Percentiles rank a stretch among this genome's conserved stretches.
Evolutionary conservation across 2,113 vertebrate species (phyloP).

Genomic region (Macaca nemestrina): DNA sequence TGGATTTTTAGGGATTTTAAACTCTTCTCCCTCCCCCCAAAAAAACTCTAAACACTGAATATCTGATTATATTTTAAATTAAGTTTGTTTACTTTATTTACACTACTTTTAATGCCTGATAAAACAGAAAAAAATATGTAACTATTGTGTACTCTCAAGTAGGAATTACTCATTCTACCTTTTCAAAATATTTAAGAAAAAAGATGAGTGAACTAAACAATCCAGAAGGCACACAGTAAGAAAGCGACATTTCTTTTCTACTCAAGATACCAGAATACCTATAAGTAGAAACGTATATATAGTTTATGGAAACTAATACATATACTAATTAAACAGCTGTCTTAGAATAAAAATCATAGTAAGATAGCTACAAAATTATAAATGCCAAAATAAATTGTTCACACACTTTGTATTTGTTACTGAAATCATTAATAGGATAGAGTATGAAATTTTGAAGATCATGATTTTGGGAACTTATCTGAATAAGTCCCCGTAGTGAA

Average conservation of each 20-base stretch:
- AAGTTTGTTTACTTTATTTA: background rate
- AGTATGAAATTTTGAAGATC: background rate
- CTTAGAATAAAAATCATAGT: background rate
- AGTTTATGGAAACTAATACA: slow-evolving; percentile 2
- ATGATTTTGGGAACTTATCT: background rate
- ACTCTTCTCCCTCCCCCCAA: background rate
- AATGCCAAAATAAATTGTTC: background rate
- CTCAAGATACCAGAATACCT: background rate
- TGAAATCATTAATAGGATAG: background rate
- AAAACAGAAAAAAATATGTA: background rate
- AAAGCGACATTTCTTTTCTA: background rate
- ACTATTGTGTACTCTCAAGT: background rate
- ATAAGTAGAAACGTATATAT: background rate
- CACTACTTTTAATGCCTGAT: background rate
- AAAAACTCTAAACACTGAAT: background rate
- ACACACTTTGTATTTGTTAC: background rate
- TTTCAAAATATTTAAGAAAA: background rate
- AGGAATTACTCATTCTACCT: background rate
- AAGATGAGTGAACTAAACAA: background rate
- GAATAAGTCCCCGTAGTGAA: background rate
- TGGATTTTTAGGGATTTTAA: background rate
- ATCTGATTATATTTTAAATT: background rate
- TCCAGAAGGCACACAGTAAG: background rate
- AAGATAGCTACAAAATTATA: background rate
- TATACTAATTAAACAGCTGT: background rate